Evolutionary conservation across 1,140 invertebrate species (phyloP).

Genomic region (Kradibia gibbosae): DNA sequence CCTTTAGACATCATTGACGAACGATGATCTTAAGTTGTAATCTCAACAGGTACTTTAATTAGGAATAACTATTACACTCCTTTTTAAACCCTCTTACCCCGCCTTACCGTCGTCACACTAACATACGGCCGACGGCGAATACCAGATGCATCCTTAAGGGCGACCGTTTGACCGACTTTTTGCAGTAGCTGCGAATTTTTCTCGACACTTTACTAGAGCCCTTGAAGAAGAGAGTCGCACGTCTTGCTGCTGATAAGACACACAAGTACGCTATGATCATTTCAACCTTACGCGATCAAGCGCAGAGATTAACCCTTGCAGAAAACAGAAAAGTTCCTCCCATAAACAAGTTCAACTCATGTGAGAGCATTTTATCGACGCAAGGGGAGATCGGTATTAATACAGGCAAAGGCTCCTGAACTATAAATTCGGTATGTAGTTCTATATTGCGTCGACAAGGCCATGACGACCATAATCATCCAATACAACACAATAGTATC

Average conservation of each 20-base stretch:
- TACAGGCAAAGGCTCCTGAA: too few relatives aligned
- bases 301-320: slow-evolving; percentile 6
- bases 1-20: neutral
- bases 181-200: neutral
- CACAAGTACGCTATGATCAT: too few relatives aligned
- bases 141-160: neutral
- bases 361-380: too few relatives aligned
- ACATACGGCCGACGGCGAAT: neutral
- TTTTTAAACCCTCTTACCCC: neutral
- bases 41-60: slow-evolving; percentile 41
- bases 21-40: slow-evolving; percentile 21
- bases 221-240: neutral
- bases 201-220: neutral
- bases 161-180: neutral
- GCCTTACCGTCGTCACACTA: neutral
- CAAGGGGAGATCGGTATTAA: too few relatives aligned
- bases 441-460: too few relatives aligned
- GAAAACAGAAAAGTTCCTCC: neutral
- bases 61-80: slow-evolving; percentile 11
- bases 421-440: too few relatives aligned
- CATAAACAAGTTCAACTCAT: too few relatives aligned
- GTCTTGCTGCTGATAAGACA: neutral
- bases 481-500: too few relatives aligned
- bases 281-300: neutral
- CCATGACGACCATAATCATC: too few relatives aligned